Percentiles rank a stretch among this genome's conserved stretches.
These are phyloP conservation scores for Drosophila albomicans DNA, from an alignment of 1,140 invertebrate species.

Conservation along the genomic window DNA sequence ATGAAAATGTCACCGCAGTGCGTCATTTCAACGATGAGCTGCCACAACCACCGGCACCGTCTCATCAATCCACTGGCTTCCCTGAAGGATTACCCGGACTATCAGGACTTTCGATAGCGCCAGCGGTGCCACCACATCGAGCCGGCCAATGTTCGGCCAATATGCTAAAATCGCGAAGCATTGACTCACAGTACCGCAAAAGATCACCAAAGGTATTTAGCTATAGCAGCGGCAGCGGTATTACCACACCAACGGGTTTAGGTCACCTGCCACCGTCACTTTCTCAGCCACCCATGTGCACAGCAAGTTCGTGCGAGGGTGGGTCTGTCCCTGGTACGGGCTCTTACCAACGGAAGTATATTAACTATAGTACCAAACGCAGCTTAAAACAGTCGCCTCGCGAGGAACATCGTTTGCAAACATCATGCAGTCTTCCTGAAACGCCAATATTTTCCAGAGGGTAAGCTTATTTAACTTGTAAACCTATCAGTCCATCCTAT, in stretches of 20 bases:
- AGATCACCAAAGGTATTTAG: slow-evolving; percentile 84
- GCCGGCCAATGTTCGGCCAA: slow-evolving; percentile 86
- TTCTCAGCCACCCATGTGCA: slow-evolving; percentile 53
- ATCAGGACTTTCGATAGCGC: slow-evolving; percentile 66
- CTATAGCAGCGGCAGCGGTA: slow-evolving; percentile 82
- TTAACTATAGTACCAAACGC: slow-evolving; percentile 80
- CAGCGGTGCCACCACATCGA: slow-evolving; percentile 91
- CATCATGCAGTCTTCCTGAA: slow-evolving; percentile 92
- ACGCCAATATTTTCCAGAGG: slow-evolving; percentile 93
- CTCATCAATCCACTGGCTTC: slow-evolving; percentile 56
- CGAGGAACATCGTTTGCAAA: slow-evolving; percentile 88
- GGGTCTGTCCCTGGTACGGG: slow-evolving; percentile 70
- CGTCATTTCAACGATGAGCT: slow-evolving; percentile 76
- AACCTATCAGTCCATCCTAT: neutral
- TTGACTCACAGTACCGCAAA: slow-evolving; percentile 90
- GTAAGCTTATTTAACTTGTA: slow-evolving; percentile 41
- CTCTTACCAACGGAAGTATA: slow-evolving; percentile 85
- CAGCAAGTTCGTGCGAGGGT: slow-evolving; percentile 44
- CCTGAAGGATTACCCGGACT: slow-evolving; percentile 47
- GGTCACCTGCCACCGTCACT: slow-evolving; percentile 84
- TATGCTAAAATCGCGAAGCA: slow-evolving; percentile 91
- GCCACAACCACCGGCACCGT: slow-evolving; percentile 69
- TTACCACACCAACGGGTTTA: slow-evolving; percentile 85
- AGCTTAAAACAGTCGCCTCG: slow-evolving; percentile 85
- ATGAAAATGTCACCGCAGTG: slow-evolving; percentile 70